Conservation (phyloP, 2,797 vertebrate genomes). For the Hemibagrus guttatus region DNA sequence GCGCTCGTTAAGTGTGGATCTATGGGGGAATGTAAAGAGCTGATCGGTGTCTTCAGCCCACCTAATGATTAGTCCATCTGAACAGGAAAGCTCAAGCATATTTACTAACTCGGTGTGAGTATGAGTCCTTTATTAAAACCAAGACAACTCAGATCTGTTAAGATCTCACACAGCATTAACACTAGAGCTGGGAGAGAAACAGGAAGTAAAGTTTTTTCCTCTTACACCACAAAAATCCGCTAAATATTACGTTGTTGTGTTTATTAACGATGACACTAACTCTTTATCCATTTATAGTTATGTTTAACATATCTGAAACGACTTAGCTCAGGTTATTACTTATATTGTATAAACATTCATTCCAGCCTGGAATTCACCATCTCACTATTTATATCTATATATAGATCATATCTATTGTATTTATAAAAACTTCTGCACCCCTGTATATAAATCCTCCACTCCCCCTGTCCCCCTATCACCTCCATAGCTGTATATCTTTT, state of each 20-base stretch:
- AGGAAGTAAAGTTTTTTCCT: not conserved
- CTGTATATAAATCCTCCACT: no score
- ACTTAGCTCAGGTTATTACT: not conserved
- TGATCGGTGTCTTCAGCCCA: constrained; percentile 27
- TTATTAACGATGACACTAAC: not conserved
- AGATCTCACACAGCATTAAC: not conserved
- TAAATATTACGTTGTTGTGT: not conserved
- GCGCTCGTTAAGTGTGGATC: constrained; percentile 29
- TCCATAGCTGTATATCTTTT: no score
- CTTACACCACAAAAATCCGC: not conserved
- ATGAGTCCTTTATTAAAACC: constrained; percentile 1
- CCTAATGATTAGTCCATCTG: constrained; percentile 22
- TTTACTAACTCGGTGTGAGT: not conserved
- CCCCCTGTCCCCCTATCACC: no score
- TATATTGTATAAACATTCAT: no score
- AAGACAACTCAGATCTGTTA: not conserved
- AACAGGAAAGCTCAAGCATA: not conserved
- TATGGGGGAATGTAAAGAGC: constrained; percentile 34
- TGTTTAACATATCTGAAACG: not conserved
- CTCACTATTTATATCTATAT: no score
- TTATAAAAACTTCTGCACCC: no score
- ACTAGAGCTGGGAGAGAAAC: not conserved
- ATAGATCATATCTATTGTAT: no score
- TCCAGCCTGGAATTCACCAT: no score
- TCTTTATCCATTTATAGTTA: not conserved